Evolutionary conservation across 2,888 invertebrate species (phyloP), one percentile per base, ranked within the genome.

Genomic region (Julus scandinavius): DNA sequence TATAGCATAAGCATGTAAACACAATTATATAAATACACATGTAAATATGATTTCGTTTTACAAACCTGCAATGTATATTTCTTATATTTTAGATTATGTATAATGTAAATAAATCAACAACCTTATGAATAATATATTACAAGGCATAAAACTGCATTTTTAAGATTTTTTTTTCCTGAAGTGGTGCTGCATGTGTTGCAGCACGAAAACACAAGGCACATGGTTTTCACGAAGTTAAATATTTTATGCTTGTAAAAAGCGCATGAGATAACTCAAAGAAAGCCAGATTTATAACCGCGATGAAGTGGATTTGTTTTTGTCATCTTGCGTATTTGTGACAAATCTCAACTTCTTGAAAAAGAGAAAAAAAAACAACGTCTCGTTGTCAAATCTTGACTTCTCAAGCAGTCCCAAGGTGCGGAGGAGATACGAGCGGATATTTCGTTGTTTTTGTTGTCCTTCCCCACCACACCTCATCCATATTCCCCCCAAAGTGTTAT

Each of bases 231-330:
- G 9, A 72, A 29, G 72, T 72, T 72, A 72, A 72, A 72, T 72
- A 72, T 72, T 72, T 72, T 29, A 72, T 72, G 29, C 72, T 29
- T 11, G 72, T 72, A 29, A 72, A 72, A 72, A 29, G 72, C 72
- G 6, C 7, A 20, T 29, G 72, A 72, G 29, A 72, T 72, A 72
- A 72, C 72, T 72, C 72, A 72, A 72, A 72, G 20, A 72, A 72
- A n/a, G 72, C 7, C 29, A 72, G 72, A 72, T 72, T 72, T 72
- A 72, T 72, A 72, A 72, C 72, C 72, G 29, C 72, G 72, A 72
- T 72, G 72, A 72, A 72, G 72, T 72, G 72, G 72, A 20, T 72
- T 72, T 72, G 72, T 63, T 72, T 72, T 72, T 72, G 72, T 72
- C 20, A 20, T 72, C 72, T 72, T 72, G 20, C 20, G 72, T 72